Evolutionary conservation across 2,888 invertebrate species (phyloP).

Genomic region (Chymomyza procnemis): DNA sequence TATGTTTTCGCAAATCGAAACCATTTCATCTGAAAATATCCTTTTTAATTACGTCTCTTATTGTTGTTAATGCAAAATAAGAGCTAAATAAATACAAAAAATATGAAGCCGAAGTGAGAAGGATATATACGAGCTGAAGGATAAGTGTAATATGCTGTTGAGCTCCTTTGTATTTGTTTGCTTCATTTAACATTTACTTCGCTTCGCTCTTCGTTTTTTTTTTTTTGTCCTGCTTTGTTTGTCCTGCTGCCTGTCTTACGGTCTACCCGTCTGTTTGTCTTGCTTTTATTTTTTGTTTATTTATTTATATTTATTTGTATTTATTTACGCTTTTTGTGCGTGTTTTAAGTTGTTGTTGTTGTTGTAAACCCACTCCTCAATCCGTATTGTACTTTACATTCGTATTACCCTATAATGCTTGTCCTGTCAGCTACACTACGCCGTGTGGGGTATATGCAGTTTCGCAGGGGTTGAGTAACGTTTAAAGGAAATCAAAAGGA

Average conservation of each 20-base stretch:
- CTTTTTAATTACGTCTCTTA: too few species aligned
- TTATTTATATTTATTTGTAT: background rate
- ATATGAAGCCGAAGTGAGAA: background rate
- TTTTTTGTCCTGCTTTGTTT: background rate
- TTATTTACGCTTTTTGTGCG: background rate
- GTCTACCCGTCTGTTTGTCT: background rate
- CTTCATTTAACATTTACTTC: background rate
- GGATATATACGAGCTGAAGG: background rate
- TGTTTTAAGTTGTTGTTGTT: background rate
- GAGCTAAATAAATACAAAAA: background rate
- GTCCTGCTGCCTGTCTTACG: background rate
- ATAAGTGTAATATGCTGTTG: background rate
- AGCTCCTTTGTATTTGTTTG: background rate
- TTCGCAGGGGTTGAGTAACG: too few species aligned
- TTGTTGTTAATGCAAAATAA: too few species aligned
- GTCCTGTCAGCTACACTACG: too few species aligned
- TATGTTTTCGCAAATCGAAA: too few species aligned
- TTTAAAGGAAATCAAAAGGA: too few species aligned
- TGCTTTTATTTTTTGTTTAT: constrained; percentile 2
- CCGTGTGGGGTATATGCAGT: too few species aligned
- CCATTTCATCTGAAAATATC: too few species aligned
- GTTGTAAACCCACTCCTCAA: background rate
- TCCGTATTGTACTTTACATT: background rate
- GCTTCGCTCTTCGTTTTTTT: too few species aligned
- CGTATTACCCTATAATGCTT: background rate